Evolutionary conservation across 37 sponge, comb jelly and placozoan species (phyloP).

Genomic region (Mnemiopsis leidyi): DNA sequence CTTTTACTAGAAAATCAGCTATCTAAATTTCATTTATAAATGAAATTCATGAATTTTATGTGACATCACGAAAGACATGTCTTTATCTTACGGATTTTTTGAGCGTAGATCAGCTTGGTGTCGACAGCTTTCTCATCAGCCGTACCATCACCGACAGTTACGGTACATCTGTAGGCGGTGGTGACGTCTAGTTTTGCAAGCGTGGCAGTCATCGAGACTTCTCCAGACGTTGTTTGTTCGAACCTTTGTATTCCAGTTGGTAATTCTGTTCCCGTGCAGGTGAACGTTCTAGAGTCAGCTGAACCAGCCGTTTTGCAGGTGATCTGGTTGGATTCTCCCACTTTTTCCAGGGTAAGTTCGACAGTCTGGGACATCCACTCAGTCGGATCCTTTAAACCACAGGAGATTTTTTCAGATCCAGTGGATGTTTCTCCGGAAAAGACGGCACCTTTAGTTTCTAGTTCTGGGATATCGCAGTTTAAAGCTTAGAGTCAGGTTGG

Average conservation of each 20-base stretch:
- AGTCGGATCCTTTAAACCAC: background rate
- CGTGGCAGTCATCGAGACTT: background rate
- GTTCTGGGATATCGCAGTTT: conserved; percentile 27
- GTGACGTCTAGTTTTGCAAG: background rate
- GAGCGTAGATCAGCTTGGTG: background rate
- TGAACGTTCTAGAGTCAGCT: background rate
- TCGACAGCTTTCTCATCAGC: background rate
- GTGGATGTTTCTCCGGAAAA: background rate
- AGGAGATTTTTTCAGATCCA: background rate
- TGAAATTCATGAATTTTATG: too few relatives aligned
- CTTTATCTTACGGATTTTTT: conserved; percentile 64
- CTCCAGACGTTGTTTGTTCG: background rate
- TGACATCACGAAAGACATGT: too few relatives aligned
- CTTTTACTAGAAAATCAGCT: too few relatives aligned
- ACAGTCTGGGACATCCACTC: background rate
- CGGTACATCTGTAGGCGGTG: background rate
- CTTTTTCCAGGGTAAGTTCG: background rate
- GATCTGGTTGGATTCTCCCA: background rate
- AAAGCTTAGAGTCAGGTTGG: too few relatives aligned
- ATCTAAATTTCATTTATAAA: too few relatives aligned
- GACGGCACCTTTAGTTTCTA: background rate
- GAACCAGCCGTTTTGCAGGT: background rate
- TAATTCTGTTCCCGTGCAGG: background rate
- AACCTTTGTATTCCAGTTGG: background rate
- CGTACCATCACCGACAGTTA: background rate